phyloP scores from a whole-genome alignment of 2,797 vertebrate species.

The Melopsittacus undulatus region DNA sequence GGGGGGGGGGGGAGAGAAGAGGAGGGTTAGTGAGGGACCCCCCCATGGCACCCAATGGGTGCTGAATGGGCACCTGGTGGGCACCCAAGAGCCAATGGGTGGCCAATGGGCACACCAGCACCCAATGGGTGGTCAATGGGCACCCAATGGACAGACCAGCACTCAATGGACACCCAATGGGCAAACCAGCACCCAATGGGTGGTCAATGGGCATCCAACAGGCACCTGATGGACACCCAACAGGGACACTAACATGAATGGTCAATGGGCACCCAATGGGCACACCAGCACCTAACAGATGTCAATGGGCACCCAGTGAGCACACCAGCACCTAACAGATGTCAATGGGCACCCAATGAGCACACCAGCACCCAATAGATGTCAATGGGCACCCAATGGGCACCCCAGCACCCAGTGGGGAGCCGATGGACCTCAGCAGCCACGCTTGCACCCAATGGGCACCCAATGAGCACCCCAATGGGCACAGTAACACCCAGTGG shows the following conservation, averaged over 20 bases:
- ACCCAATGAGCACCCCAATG: too few species aligned
- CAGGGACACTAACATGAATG: too few species aligned
- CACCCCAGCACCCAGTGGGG: neutral
- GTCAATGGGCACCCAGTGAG: neutral
- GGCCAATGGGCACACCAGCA: neutral
- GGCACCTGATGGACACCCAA: too few species aligned
- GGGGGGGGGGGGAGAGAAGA: constrained; percentile 74
- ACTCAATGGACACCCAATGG: neutral
- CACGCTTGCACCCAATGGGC: neutral
- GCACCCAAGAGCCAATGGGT: neutral
- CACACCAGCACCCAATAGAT: too few species aligned
- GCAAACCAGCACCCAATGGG: neutral
- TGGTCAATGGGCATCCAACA: neutral
- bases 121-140: neutral
- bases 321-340: neutral
- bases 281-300: too few species aligned
- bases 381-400: too few species aligned
- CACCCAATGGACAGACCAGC: neutral
- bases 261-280: too few species aligned
- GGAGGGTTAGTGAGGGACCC: constrained; percentile 71
- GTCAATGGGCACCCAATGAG: neutral
- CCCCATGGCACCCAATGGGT: neutral
- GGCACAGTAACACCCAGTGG: neutral
- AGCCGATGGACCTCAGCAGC: too few species aligned
- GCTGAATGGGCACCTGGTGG: neutral